These are phyloP conservation scores for Rapana venosa DNA, from an alignment of 2,888 invertebrate genomes.

Conservation along the genomic window DNA sequence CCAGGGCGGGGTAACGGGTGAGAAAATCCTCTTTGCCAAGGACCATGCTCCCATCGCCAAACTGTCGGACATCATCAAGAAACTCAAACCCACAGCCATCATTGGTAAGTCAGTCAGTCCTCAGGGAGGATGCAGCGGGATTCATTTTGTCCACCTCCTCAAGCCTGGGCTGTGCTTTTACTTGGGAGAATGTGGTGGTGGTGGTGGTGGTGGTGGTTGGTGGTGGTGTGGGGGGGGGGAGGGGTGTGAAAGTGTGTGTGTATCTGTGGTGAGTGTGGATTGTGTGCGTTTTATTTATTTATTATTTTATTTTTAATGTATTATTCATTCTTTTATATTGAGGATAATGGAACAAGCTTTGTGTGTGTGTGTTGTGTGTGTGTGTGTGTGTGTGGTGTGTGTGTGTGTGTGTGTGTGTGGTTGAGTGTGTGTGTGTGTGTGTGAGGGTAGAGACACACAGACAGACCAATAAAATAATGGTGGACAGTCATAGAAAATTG, in stretches of 20 bases:
- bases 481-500: no score
- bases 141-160: neutral
- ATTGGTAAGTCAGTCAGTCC: slow-evolving; percentile 84
- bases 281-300: neutral
- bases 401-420: neutral
- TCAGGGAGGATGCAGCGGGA: neutral
- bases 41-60: slow-evolving; percentile 85
- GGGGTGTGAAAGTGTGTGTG: neutral
- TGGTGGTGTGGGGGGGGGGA: neutral
- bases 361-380: neutral
- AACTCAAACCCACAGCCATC: slow-evolving; percentile 91
- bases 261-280: neutral
- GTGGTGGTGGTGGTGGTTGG: neutral
- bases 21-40: slow-evolving; percentile 88
- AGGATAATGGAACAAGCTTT: no score
- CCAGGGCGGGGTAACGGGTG: slow-evolving; percentile 84
- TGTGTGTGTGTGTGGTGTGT: neutral
- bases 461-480: neutral
- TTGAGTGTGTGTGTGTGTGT: neutral
- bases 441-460: neutral
- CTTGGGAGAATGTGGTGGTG: neutral
- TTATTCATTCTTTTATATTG: no score
- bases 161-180: neutral
- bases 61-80: slow-evolving; percentile 88
- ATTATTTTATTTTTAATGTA: neutral